A percentile compares a stretch with the other conserved stretches of the same genome.
Evolutionary conservation across 2,113 vertebrate species (phyloP).

Genomic region (Charina bottae): DNA sequence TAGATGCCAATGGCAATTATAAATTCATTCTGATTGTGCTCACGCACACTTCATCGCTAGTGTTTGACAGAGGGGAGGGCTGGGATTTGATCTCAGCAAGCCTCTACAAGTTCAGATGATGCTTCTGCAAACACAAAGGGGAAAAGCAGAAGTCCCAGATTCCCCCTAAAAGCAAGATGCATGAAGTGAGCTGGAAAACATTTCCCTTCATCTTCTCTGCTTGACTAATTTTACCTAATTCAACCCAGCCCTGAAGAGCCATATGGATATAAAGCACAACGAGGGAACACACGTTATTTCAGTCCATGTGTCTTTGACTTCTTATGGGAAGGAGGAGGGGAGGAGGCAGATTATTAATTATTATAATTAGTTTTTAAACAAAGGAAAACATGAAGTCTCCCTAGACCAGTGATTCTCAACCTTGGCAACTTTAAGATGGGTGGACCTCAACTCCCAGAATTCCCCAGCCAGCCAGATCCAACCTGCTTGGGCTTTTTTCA

Average conservation of each 20-base stretch:
- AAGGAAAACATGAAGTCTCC: not conserved
- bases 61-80: not conserved
- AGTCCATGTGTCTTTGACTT: not conserved
- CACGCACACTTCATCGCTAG: not conserved
- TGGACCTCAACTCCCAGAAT: too few relatives aligned
- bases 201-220: not conserved
- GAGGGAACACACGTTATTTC: not conserved
- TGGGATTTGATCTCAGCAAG: not conserved
- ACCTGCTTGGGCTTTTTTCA: too few relatives aligned
- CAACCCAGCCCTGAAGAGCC: not conserved
- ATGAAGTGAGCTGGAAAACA: not conserved
- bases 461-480: too few relatives aligned
- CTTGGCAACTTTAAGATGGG: too few relatives aligned
- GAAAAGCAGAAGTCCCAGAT: accelerated
- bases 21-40: not conserved
- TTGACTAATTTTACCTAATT: not conserved
- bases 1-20: not conserved
- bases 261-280: accelerated
- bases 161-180: accelerated
- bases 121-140: accelerated
- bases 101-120: not conserved
- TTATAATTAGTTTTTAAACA: not conserved
- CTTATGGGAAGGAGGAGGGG: not conserved
- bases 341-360: not conserved
- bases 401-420: too few relatives aligned